phyloP scores from a whole-genome alignment of 1,140 invertebrate species.

The Dryas iulia region DNA sequence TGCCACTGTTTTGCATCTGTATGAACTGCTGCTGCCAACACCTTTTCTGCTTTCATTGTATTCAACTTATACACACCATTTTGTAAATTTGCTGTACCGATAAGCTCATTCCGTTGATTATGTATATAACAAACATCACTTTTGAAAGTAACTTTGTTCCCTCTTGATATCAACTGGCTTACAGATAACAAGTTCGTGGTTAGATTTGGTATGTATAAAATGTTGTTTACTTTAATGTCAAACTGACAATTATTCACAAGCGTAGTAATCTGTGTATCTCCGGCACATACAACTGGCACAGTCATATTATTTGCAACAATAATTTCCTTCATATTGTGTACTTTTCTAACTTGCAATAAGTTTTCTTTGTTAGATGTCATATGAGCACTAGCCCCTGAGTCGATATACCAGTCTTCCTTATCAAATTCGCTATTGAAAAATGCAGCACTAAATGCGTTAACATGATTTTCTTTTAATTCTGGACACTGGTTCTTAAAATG shows the following conservation, averaged over 20 bases:
- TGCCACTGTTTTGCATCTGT: constrained; percentile 29
- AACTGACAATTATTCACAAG: constrained; percentile 14
- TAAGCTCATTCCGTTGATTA: no score
- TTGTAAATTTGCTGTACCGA: neutral
- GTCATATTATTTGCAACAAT: constrained; percentile 45
- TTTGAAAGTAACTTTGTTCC: constrained; percentile 23
- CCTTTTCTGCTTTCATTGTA: neutral
- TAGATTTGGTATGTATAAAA: constrained; percentile 21
- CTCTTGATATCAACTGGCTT: constrained; percentile 13
- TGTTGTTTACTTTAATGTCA: constrained; percentile 30
- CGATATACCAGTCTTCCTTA: constrained; percentile 35
- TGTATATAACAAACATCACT: constrained; percentile 4
- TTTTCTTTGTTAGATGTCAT: constrained; percentile 30
- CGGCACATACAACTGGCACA: constrained; percentile 39
- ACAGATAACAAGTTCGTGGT: constrained; percentile 24
- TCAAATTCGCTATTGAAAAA: constrained; percentile 26
- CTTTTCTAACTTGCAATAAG: constrained; percentile 16
- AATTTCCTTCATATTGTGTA: constrained; percentile 40
- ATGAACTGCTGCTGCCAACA: neutral
- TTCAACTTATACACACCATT: constrained; percentile 22
- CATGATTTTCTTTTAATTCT: constrained; percentile 30
- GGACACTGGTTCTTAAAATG: constrained; percentile 43
- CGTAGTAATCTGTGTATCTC: constrained; percentile 39
- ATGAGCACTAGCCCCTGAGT: constrained; percentile 32
- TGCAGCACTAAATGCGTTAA: constrained; percentile 35